These are phyloP conservation scores for Bombus sylvicola DNA, from an alignment of 1,140 invertebrate genomes.

Conservation along the genomic window DNA sequence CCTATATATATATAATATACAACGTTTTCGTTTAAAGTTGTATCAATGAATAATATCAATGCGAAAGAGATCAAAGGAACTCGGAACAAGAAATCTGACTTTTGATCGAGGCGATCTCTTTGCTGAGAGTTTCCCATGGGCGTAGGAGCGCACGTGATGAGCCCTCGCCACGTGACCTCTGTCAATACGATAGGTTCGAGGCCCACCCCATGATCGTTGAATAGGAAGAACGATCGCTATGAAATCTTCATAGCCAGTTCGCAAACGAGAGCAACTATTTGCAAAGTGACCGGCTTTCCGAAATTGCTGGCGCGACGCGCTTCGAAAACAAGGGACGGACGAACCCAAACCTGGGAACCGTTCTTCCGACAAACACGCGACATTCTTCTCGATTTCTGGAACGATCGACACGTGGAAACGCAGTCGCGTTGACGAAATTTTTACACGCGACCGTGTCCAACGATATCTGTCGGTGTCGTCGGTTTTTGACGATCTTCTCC, in stretches of 20 bases:
- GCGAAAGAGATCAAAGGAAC: neutral
- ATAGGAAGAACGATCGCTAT: constrained; percentile 45
- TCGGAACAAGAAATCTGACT: neutral
- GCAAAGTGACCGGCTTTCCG: constrained; percentile 65
- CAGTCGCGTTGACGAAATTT: neutral
- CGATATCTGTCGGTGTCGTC: too few species aligned
- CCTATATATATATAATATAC: neutral
- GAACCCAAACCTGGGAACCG: constrained; percentile 51
- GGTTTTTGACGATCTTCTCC: too few species aligned
- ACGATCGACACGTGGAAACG: neutral
- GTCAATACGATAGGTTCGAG: constrained; percentile 71
- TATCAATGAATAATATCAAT: neutral
- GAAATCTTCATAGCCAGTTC: constrained; percentile 48
- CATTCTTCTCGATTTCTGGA: neutral
- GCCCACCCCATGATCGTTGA: constrained; percentile 27
- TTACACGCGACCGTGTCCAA: neutral
- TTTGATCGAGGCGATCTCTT: neutral
- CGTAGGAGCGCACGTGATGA: constrained; percentile 30
- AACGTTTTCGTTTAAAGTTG: neutral
- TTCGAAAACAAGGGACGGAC: constrained; percentile 55
- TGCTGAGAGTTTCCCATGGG: constrained; percentile 59
- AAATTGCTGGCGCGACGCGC: constrained; percentile 52
- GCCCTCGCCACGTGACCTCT: constrained; percentile 71
- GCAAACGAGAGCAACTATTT: constrained; percentile 63
- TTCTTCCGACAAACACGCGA: constrained; percentile 23